Conservation (phyloP, 2,888 invertebrate species). For the Hermodice carunculata region DNA sequence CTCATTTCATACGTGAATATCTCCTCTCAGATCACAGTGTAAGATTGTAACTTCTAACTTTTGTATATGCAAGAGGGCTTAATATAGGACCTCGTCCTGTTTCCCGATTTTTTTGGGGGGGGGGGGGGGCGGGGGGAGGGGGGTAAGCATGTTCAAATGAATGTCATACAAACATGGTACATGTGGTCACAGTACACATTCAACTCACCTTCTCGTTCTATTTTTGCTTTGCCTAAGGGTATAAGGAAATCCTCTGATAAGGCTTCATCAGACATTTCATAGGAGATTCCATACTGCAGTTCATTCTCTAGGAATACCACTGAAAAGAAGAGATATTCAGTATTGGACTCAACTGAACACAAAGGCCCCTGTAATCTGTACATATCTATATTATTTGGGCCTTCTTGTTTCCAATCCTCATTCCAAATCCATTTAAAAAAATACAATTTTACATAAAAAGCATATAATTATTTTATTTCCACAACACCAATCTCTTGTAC, state of each 20-base stretch:
- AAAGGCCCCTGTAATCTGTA: too few species aligned
- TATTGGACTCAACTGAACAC: background rate
- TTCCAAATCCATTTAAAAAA: too few species aligned
- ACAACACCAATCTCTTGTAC: too few species aligned
- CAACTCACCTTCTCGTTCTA: slow-evolving; percentile 78
- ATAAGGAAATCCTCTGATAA: slow-evolving; percentile 88
- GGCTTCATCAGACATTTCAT: slow-evolving; percentile 91
- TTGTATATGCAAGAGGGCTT: background rate
- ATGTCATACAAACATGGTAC: background rate
- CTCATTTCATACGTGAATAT: too few species aligned
- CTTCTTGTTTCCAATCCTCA: too few species aligned
- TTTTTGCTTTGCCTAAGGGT: slow-evolving; percentile 94
- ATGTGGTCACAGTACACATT: background rate
- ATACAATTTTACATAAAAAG: too few species aligned
- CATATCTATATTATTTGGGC: too few species aligned
- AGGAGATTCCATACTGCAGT: slow-evolving; percentile 88
- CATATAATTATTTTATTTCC: too few species aligned
- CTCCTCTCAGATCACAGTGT: background rate
- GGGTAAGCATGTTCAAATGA: too few species aligned
- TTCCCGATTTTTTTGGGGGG: too few species aligned
- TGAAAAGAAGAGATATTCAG: slow-evolving; percentile 45
- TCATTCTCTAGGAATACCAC: slow-evolving; percentile 97
- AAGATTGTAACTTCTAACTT: background rate
- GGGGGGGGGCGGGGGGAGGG: background rate
- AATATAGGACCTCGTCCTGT: too few species aligned